Evolutionary conservation across 2,888 invertebrate genomes (phyloP).

Genomic region (Malachius bipustulatus): DNA sequence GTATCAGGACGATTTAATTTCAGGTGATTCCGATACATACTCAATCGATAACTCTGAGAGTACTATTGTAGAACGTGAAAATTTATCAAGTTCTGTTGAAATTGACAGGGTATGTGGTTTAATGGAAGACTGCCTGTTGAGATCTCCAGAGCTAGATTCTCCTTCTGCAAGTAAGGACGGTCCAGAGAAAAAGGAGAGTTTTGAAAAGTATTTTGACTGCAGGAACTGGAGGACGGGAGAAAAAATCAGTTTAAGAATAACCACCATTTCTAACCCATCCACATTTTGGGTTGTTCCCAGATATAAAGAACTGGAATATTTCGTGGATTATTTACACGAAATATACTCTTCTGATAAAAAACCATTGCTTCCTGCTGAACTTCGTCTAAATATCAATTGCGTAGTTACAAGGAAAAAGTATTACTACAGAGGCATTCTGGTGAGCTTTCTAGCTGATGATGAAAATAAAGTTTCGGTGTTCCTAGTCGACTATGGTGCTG

Average conservation of each 20-base stretch:
- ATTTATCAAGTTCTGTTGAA: no score
- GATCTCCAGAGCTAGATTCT: no score
- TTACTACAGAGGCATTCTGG: neutral
- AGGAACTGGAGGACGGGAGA: neutral
- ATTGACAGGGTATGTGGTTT: no score
- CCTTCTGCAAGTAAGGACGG: neutral
- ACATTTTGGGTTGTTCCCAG: conserved; percentile 2
- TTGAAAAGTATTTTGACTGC: neutral
- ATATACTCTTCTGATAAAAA: neutral
- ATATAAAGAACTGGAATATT: neutral
- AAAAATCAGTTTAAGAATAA: neutral
- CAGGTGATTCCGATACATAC: no score
- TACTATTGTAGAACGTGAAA: neutral
- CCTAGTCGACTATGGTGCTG: neutral
- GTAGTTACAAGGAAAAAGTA: neutral
- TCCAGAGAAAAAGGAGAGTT: neutral
- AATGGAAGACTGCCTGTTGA: no score
- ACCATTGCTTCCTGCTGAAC: neutral
- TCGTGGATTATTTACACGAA: neutral
- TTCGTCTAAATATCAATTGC: neutral
- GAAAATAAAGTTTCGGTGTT: neutral
- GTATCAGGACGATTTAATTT: no score
- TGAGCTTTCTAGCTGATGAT: neutral
- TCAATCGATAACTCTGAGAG: no score
- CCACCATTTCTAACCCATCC: neutral